Base-by-base conservation (phyloP, 1,140 invertebrate genomes). In the Drosophila subobscura region DNA sequence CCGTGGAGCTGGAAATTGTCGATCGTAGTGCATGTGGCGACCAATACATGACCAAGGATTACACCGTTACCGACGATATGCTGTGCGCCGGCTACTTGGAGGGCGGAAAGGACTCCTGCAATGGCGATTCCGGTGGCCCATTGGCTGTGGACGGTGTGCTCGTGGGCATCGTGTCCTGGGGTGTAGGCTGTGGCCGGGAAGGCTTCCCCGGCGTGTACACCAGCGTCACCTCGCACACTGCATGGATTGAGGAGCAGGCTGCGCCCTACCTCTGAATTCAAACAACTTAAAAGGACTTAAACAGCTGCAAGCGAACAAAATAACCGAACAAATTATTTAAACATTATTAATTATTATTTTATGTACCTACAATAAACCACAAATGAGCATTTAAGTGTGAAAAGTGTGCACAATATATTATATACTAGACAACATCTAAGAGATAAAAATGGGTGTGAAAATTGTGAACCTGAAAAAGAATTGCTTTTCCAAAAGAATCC, bases 81-180 rank as follows among this genome's bases (percentile, higher is more conserved):
- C 85, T 96, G 2, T 96, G 96, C 73, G 95, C 95, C 12, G 95
- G 95, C 10, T 57, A 56, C 5, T 27, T 71, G 7, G 80, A 79
- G 10, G 83, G 83, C 0, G 83, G 81, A 20, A 86, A 88, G 25
- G 81, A 86, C 45, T 64, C 81, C 6, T 86, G 81, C 40, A 64
- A 86, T 0, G 81, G 81, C 1, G 81, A 86, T 20, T 86, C 81
- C 1, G 81, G 81, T 16, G 81, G 81, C 8, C 81, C 81, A 1
- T 22, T 86, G 44, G 57, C 59, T 5, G 81, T 86, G 4, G 81
- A 86, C 25, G 81, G 83, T 1, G 45, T 88, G 1, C 44, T 63
- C 3, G 81, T 86, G 6, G 81, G 83, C 14, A 58, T 86, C 27
- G 81, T 86, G 0, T 86, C 81, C 40, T 86, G 81, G 81, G 81